Evolutionary conservation across 2,797 vertebrate species (phyloP).

Genomic region (Cuniculus paca): DNA sequence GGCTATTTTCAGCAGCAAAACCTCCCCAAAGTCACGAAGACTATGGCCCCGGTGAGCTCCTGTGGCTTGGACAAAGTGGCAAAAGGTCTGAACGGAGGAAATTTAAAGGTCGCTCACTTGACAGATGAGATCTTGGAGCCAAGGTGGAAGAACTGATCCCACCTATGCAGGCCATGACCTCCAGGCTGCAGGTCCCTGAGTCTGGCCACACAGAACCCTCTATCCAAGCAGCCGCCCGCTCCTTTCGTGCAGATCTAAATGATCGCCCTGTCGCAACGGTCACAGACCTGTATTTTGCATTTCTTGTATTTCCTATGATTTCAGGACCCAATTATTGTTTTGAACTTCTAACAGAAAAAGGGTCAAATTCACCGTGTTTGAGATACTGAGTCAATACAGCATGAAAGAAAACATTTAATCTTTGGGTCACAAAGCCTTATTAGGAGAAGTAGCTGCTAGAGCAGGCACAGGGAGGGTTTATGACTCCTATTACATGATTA

Average conservation of each 20-base stretch:
- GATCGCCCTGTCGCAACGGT: neutral
- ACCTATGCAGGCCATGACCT: neutral
- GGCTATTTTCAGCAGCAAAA: neutral
- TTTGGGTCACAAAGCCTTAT: constrained; percentile 35
- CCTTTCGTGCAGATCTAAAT: neutral
- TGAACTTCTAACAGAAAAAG: constrained; percentile 45
- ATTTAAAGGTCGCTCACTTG: neutral
- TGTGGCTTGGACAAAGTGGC: neutral
- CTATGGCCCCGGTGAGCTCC: neutral
- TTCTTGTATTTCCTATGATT: neutral
- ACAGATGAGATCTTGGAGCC: neutral
- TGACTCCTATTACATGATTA: constrained; percentile 36
- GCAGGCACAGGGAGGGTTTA: neutral
- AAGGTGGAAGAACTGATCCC: neutral
- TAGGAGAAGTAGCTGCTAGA: neutral
- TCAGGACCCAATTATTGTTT: constrained; percentile 26
- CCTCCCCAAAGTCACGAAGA: neutral
- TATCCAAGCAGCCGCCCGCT: neutral
- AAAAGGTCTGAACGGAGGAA: neutral
- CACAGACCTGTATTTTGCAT: neutral
- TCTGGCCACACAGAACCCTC: neutral
- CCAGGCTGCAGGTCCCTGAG: neutral
- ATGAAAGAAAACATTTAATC: neutral
- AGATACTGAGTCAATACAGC: constrained; percentile 17
- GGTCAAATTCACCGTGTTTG: neutral